Evolutionary conservation across 2,113 vertebrate genomes (phyloP).

Genomic region (Castor canadensis): DNA sequence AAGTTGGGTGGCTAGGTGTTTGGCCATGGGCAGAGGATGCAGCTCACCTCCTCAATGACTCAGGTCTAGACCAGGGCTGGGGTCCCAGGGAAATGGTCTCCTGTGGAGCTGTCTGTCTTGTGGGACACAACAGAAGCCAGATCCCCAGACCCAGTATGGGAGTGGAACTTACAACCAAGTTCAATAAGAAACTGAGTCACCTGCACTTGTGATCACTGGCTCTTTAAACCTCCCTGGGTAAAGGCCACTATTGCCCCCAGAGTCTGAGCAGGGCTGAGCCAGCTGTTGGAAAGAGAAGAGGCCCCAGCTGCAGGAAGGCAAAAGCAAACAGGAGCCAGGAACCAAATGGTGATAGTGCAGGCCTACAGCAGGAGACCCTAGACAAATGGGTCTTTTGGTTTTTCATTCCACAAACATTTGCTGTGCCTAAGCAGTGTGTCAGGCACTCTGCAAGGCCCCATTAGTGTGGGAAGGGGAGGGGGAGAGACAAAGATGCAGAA

Average conservation of each 20-base stretch:
- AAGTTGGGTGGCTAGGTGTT: not conserved
- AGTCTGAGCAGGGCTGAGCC: slow-evolving; percentile 46
- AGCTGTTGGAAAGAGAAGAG: slow-evolving; percentile 51
- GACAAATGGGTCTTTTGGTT: not conserved
- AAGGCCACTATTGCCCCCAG: not conserved
- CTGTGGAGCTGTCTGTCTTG: not conserved
- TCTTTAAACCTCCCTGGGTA: slow-evolving; percentile 54
- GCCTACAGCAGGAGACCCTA: not conserved
- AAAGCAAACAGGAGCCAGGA: slow-evolving; percentile 7
- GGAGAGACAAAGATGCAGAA: not conserved
- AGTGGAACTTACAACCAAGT: not conserved
- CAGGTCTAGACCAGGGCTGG: not conserved
- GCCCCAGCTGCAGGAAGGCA: slow-evolving; percentile 63
- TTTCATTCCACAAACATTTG: not conserved
- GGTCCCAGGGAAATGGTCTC: not conserved
- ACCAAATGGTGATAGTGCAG: not conserved
- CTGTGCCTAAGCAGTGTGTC: not conserved
- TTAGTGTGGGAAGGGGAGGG: rapidly evolving
- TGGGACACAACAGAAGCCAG: not conserved
- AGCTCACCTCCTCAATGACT: not conserved
- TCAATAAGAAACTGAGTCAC: not conserved
- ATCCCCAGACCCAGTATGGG: not conserved
- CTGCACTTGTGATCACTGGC: not conserved
- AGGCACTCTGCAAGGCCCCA: not conserved
- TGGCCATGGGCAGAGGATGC: not conserved